Conservation (phyloP, 1,140 invertebrate species). For the Drosophila baimaii region DNA sequence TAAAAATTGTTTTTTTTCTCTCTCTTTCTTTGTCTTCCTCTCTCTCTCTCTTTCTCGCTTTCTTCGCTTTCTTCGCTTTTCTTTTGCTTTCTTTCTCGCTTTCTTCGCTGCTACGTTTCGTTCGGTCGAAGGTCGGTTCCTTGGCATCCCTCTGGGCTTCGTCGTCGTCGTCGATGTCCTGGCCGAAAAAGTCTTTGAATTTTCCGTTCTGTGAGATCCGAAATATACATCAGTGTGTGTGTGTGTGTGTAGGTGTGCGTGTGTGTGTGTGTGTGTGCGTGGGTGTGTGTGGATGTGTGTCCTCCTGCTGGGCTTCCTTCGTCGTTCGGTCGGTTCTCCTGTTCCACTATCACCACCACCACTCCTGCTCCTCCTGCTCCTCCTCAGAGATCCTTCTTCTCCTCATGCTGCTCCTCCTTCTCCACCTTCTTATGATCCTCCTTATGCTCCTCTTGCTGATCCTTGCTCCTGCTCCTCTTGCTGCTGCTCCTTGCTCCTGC, state of each 20-base stretch:
- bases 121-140: conserved; percentile 18
- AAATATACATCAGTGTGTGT: conserved; percentile 44
- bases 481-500: background rate
- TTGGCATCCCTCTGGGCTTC: conserved; percentile 26
- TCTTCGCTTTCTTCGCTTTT: too few relatives aligned
- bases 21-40: conserved; percentile 25
- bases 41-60: too few relatives aligned
- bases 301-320: background rate
- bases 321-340: conserved; percentile 11
- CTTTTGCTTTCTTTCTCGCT: conserved; percentile 15
- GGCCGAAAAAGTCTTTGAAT: conserved; percentile 61
- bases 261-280: conserved; percentile 5
- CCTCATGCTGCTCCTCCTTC: background rate
- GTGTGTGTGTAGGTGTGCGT: conserved; percentile 6
- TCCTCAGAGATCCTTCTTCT: background rate
- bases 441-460: background rate
- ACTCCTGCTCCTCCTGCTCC: background rate
- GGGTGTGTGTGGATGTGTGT: conserved; percentile 11
- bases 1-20: conserved; percentile 69
- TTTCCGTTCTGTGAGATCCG: conserved; percentile 61
- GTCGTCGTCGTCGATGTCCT: conserved; percentile 30
- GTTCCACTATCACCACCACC: too few relatives aligned
- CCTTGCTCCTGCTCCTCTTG: background rate
- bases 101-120: conserved; percentile 31
- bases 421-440: too few relatives aligned